Evolutionary conservation across 2,888 invertebrate genomes (phyloP).

Genomic region (Deilephila elpenor): DNA sequence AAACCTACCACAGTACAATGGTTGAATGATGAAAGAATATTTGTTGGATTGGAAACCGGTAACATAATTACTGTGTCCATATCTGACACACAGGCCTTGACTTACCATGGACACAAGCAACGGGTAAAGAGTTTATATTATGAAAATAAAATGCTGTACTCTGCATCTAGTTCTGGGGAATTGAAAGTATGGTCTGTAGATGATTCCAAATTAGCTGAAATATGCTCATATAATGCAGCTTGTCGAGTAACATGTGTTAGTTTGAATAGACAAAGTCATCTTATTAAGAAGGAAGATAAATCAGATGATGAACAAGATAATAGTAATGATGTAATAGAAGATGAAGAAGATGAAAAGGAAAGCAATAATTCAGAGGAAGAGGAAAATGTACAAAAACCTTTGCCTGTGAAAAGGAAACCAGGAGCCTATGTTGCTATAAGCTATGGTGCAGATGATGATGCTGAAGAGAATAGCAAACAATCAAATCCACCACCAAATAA

Average conservation of each 20-base stretch:
- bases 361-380: constrained; percentile 57
- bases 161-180: constrained; percentile 92
- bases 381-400: constrained; percentile 41
- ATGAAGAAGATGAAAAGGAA: constrained; percentile 46
- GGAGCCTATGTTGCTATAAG: constrained; percentile 74
- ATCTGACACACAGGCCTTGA: constrained; percentile 74
- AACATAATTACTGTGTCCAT: constrained; percentile 85
- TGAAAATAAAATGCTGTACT: constrained; percentile 85
- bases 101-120: constrained; percentile 84
- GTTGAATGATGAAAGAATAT: constrained; percentile 85
- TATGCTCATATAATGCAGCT: constrained; percentile 86
- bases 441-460: constrained; percentile 65
- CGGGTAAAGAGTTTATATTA: constrained; percentile 88
- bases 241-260: constrained; percentile 90
- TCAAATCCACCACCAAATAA: constrained; percentile 58
- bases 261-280: constrained; percentile 79
- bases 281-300: constrained; percentile 72
- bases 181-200: constrained; percentile 88
- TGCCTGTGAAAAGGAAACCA: constrained; percentile 61
- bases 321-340: constrained; percentile 36
- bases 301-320: constrained; percentile 48
- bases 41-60: constrained; percentile 91
- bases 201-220: constrained; percentile 74
- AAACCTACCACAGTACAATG: constrained; percentile 90
- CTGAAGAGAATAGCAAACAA: constrained; percentile 47